Conservation (phyloP, 2,888 invertebrate species). For the Heliconius ismenius region DNA sequence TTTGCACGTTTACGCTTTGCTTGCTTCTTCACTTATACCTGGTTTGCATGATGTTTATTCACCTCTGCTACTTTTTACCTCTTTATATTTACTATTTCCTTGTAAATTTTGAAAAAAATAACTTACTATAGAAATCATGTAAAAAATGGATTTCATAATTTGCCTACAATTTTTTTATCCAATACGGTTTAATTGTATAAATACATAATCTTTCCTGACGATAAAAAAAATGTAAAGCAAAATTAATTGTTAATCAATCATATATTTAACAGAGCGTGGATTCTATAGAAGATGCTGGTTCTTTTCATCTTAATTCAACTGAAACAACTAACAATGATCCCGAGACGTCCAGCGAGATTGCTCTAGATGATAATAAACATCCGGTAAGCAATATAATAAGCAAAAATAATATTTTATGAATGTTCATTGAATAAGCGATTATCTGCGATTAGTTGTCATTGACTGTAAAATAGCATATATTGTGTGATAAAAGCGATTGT, state of each 20-base stretch:
- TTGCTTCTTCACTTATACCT: constrained; percentile 42
- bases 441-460: too few relatives aligned
- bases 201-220: background rate
- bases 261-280: constrained; percentile 87
- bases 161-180: too few relatives aligned
- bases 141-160: too few relatives aligned
- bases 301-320: constrained; percentile 86
- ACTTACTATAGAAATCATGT: too few relatives aligned
- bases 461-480: background rate
- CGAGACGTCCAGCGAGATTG: constrained; percentile 86
- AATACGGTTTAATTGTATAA: too few relatives aligned
- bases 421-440: too few relatives aligned
- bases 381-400: constrained; percentile 63
- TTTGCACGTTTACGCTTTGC: constrained; percentile 46
- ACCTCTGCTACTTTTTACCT: constrained; percentile 31
- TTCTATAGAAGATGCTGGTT: constrained; percentile 90
- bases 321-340: constrained; percentile 87
- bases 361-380: constrained; percentile 87
- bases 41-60: constrained; percentile 43
- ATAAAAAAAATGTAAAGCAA: background rate
- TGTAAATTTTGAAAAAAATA: too few relatives aligned
- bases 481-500: too few relatives aligned
- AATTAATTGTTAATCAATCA: background rate
- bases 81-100: constrained; percentile 4
- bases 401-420: too few relatives aligned